Evolutionary conservation across 2,888 invertebrate species (phyloP).

Genomic region (Hofmannophila pseudospretella): DNA sequence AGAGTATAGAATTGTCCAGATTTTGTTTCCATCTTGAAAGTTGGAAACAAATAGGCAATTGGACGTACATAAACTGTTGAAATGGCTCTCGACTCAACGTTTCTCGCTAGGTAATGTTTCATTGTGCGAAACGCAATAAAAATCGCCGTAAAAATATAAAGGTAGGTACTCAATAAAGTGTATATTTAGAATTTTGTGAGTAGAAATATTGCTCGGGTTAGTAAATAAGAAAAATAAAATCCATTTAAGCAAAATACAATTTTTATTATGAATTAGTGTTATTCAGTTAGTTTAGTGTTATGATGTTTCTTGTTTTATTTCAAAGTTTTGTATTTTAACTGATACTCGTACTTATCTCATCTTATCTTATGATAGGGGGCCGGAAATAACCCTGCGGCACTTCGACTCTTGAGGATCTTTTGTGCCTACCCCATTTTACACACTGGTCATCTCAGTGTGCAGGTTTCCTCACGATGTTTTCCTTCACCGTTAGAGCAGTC

Average conservation of each 20-base stretch:
- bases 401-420: too few relatives aligned
- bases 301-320: too few relatives aligned
- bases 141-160: slow-evolving; percentile 66
- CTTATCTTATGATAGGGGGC: too few relatives aligned
- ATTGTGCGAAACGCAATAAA: slow-evolving; percentile 64
- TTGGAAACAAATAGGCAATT: slow-evolving; percentile 36
- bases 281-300: too few relatives aligned
- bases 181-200: slow-evolving; percentile 58
- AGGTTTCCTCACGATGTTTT: too few relatives aligned
- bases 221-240: slow-evolving; percentile 34
- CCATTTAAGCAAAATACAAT: not conserved
- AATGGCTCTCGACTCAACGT: slow-evolving; percentile 28
- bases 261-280: too few relatives aligned
- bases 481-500: too few relatives aligned
- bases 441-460: too few relatives aligned
- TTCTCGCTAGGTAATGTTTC: slow-evolving; percentile 49
- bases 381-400: too few relatives aligned
- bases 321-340: too few relatives aligned
- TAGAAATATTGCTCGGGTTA: slow-evolving; percentile 52
- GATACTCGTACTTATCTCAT: too few relatives aligned
- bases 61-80: slow-evolving; percentile 42
- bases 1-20: not conserved
- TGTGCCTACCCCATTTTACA: too few relatives aligned
- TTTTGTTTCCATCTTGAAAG: not conserved
- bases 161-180: slow-evolving; percentile 65